Evolutionary conservation across 2,797 vertebrate species (phyloP).

Genomic region (Poecilia picta): DNA sequence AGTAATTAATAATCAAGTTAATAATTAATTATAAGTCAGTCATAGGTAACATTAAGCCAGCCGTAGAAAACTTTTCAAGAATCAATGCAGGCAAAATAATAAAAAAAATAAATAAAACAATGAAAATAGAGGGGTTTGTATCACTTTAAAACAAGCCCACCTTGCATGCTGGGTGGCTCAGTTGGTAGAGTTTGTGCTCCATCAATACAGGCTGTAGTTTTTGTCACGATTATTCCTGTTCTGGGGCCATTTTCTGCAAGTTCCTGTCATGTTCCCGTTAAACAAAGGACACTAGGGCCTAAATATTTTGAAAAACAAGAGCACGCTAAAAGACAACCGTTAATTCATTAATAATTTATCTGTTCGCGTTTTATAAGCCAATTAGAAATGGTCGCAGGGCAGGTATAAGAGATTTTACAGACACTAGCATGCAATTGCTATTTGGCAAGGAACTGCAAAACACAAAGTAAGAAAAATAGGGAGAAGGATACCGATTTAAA

Average conservation of each 20-base stretch:
- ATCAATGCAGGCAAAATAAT: not conserved
- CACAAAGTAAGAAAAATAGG: not conserved
- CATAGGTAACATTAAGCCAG: not conserved
- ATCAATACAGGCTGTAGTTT: no score
- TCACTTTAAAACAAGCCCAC: not conserved
- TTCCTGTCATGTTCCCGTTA: no score
- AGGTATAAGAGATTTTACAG: not conserved
- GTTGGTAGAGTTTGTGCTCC: no score
- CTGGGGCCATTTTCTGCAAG: no score
- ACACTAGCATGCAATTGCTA: not conserved
- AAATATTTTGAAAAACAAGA: not conserved
- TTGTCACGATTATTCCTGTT: no score
- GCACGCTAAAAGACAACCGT: not conserved
- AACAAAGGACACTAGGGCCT: no score
- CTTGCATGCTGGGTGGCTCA: no score
- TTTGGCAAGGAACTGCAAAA: not conserved
- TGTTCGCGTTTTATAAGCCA: not conserved
- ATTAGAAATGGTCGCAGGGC: not conserved
- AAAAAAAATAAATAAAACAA: not conserved
- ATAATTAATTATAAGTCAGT: not conserved
- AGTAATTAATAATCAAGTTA: not conserved
- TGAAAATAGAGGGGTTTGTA: not conserved
- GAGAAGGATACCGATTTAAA: not conserved
- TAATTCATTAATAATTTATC: not conserved
- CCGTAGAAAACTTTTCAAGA: not conserved